A percentile compares a stretch with the other conserved stretches of the same genome.
phyloP scores from a whole-genome alignment of 2,113 vertebrate species.

The Proteles cristata region DNA sequence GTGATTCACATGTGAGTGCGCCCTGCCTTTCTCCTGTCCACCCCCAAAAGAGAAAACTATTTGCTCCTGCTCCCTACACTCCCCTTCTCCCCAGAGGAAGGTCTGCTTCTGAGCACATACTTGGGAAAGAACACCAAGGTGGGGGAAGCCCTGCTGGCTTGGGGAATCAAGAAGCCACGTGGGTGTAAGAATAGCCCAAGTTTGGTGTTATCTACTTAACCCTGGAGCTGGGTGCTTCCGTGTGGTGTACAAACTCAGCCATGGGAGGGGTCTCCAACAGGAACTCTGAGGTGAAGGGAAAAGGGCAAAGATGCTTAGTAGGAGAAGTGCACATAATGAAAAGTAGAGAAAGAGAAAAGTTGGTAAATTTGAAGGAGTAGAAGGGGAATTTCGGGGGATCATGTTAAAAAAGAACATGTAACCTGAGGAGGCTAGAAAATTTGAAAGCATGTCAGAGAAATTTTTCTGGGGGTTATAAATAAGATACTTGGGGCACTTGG shows the following conservation, averaged over 20 bases:
- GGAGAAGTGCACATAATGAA: not conserved
- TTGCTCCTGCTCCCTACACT: not conserved
- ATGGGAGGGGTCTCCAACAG: not conserved
- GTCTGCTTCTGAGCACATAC: not conserved
- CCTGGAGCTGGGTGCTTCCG: not conserved
- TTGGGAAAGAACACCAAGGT: not conserved
- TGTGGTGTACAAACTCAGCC: not conserved
- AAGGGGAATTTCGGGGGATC: not conserved
- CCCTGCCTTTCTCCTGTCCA: not conserved
- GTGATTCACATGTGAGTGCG: not conserved
- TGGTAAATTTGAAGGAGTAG: not conserved
- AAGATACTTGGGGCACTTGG: not conserved
- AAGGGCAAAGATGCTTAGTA: not conserved
- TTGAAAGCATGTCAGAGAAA: not conserved
- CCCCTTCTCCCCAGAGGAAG: not conserved
- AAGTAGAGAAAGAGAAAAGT: not conserved
- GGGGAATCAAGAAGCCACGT: not conserved
- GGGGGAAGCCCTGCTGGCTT: not conserved
- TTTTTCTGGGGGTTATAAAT: not conserved
- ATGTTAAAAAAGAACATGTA: not conserved
- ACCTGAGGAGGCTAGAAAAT: not conserved
- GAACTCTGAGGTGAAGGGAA: not conserved
- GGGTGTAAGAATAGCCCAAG: not conserved
- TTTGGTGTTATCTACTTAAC: not conserved
- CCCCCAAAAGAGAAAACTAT: not conserved